Evolutionary conservation across 2,113 vertebrate species (phyloP).

Genomic region (Electrona antarctica): DNA sequence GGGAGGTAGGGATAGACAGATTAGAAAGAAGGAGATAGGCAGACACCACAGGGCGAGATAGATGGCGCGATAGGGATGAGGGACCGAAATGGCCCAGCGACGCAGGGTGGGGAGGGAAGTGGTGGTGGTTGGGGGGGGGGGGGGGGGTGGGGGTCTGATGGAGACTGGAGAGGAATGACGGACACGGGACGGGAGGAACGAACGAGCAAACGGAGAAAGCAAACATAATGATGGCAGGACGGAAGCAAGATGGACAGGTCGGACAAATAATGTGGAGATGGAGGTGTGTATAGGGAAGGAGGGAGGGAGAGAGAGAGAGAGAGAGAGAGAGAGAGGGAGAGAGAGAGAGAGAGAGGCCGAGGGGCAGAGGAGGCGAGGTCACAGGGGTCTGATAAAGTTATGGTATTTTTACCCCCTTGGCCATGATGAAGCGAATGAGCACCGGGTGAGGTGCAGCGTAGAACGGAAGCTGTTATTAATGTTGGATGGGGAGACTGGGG

Average conservation of each 20-base stretch:
- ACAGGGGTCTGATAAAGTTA: constrained; percentile 18
- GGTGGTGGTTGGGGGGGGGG: constrained; percentile 8
- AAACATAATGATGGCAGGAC: too few species aligned
- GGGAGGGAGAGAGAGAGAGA: constrained; percentile 4
- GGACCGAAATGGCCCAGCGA: background rate
- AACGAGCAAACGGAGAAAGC: too few species aligned
- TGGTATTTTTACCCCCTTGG: constrained; percentile 49
- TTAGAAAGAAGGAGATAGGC: background rate
- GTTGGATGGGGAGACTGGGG: constrained; percentile 22
- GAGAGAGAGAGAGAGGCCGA: background rate
- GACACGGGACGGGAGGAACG: too few species aligned
- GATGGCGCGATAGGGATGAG: background rate
- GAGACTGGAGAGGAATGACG: background rate
- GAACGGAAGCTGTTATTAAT: constrained; percentile 59
- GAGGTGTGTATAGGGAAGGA: background rate
- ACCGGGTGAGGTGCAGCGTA: constrained; percentile 26
- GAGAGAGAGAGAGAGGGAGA: constrained; percentile 1
- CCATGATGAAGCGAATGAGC: constrained; percentile 55
- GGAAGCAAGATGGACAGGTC: constrained; percentile 15
- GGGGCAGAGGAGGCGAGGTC: background rate
- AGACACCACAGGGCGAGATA: background rate
- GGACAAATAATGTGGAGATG: constrained; percentile 1
- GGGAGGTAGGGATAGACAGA: background rate
- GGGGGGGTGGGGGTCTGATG: constrained; percentile 8
- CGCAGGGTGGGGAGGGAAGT: background rate